These are phyloP conservation scores for Phalera bucephala DNA, from an alignment of 2,888 invertebrate species.

Conservation along the genomic window DNA sequence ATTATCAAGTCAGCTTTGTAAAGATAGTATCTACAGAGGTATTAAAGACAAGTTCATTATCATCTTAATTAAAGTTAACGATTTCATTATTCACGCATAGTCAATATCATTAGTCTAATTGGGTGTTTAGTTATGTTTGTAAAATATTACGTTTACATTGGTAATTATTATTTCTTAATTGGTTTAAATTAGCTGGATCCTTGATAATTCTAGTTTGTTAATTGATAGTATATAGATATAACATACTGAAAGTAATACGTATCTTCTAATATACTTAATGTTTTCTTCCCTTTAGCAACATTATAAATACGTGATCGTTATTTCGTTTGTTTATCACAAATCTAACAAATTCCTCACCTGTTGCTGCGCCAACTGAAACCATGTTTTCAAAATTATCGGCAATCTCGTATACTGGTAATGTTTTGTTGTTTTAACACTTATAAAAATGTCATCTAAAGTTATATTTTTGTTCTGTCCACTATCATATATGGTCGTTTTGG, in stretches of 20 bases:
- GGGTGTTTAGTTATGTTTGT: slow-evolving; percentile 10
- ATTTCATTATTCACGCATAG: not conserved
- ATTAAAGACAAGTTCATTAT: not conserved
- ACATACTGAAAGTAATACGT: too few relatives aligned
- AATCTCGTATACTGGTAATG: slow-evolving; percentile 93
- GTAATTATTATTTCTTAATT: too few relatives aligned
- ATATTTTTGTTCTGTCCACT: slow-evolving; percentile 81
- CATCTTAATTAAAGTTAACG: not conserved
- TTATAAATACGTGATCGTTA: too few relatives aligned
- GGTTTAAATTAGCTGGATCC: too few relatives aligned
- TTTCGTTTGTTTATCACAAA: too few relatives aligned
- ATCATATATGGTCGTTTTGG: slow-evolving; percentile 63
- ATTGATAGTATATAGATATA: too few relatives aligned
- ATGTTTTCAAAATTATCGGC: slow-evolving; percentile 95
- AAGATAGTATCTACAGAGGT: too few relatives aligned
- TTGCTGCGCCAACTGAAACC: slow-evolving; percentile 95
- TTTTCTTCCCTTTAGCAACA: too few relatives aligned
- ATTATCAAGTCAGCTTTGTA: too few relatives aligned
- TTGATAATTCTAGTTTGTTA: too few relatives aligned
- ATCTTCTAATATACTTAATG: too few relatives aligned
- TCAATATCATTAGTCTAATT: slow-evolving; percentile 1
- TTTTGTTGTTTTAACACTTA: slow-evolving; percentile 97
- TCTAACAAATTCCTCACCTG: slow-evolving; percentile 93
- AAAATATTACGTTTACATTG: not conserved
- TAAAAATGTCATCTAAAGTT: slow-evolving; percentile 93